Evolutionary conservation across 1,140 invertebrate species (phyloP).

Genomic region (Gonioctena quinquepunctata): DNA sequence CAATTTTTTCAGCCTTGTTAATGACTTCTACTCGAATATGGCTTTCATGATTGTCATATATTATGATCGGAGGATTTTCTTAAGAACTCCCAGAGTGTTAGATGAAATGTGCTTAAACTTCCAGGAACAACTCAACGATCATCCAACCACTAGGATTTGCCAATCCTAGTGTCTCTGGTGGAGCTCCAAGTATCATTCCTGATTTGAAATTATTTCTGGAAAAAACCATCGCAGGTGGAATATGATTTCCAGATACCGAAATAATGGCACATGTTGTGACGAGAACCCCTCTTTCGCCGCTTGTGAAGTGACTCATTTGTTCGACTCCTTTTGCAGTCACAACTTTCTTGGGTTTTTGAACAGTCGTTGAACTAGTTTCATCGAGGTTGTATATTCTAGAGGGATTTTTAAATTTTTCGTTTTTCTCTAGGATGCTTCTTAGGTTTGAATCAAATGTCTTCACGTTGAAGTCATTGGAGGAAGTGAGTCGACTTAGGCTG

Average conservation of each 20-base stretch:
- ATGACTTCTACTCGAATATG: slow-evolving; percentile 52
- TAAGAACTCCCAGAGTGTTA: slow-evolving; percentile 44
- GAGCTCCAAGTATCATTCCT: slow-evolving; percentile 46
- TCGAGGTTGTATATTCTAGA: background rate
- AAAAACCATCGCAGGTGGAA: slow-evolving; percentile 47
- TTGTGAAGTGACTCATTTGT: background rate
- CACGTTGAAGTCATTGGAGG: background rate
- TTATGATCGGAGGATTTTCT: slow-evolving; percentile 52
- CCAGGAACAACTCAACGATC: slow-evolving; percentile 54
- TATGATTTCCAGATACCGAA: slow-evolving; percentile 41
- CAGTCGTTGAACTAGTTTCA: slow-evolving; percentile 1
- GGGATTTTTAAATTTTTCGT: background rate
- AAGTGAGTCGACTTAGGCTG: background rate
- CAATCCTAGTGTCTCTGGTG: slow-evolving; percentile 51
- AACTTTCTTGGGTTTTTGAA: background rate
- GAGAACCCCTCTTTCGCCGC: slow-evolving; percentile 50
- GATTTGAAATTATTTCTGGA: slow-evolving; percentile 45
- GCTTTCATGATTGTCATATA: slow-evolving; percentile 54
- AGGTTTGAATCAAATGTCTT: background rate
- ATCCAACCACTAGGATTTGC: slow-evolving; percentile 55
- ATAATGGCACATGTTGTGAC: slow-evolving; percentile 53
- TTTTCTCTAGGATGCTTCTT: background rate
- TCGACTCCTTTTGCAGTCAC: background rate
- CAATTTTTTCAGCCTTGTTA: slow-evolving; percentile 49
- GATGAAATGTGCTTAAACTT: slow-evolving; percentile 52